Base-by-base conservation (phyloP, 2,797 vertebrate genomes). In the Takifugu ocellatus region DNA sequence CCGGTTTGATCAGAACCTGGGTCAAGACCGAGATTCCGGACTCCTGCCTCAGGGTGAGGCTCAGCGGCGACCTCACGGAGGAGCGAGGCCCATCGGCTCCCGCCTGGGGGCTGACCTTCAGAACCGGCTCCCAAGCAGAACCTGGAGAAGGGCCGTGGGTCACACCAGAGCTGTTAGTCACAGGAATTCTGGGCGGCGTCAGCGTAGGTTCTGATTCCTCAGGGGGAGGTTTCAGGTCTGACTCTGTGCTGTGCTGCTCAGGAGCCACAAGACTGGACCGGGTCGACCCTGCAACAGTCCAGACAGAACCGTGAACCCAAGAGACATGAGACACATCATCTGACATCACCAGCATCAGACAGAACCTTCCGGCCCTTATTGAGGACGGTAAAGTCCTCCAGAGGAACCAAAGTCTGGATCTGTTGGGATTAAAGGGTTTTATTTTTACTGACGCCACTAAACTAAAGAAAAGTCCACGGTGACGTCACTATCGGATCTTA, bases 1-100 rank as follows among this genome's bases (percentile, higher is more conserved):
- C 91, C 0, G 57, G 51, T 68, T 91, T 91, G 36, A 92, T 63
- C 4, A 14, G 54, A 1, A 49, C 24, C 0, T 72, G 66, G 21
- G 67, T 27, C 3, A 9, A 51, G 1, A 46, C 24, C 0, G 74
- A 63, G 21, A 65, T 27, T 0, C 65, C 5, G 46, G 0, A 14
- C 21, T n/a, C 1, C 58, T 0, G 59, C 31, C 42, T 63, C 73
- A 3, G 54, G 4, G 6, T 7, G 11, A 26, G 16, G 25, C 49
- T 12, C 16, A 24, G 5, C 21, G 57, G 47, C 10, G 69, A 39
- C 5, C 50, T 58, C 16, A 63, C 29, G 25, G 56, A 27, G 17
- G 60, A 48, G 16, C 29, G 71, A 14, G 51, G 17, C 1, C 64
- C 59, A 16, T 31, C 53, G 17, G 78, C 63, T 0, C 65, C 59